Evolutionary conservation across 2,113 vertebrate genomes (phyloP).

Genomic region (Sterna hirundo): DNA sequence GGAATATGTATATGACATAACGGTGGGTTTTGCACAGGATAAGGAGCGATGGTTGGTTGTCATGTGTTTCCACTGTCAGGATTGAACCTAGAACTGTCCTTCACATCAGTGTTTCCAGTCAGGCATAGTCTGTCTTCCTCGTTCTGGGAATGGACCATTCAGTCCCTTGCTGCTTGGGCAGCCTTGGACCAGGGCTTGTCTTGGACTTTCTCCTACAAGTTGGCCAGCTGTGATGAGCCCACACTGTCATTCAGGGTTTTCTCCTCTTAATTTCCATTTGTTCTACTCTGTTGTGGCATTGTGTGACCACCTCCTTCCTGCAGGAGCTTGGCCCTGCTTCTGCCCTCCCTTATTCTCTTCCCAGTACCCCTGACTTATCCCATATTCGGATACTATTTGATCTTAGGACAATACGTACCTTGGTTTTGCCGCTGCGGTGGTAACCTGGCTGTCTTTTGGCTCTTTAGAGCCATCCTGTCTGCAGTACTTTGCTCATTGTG

Average conservation of each 20-base stretch:
- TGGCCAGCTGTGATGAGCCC: not conserved
- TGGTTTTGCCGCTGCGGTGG: not conserved
- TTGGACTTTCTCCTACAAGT: not conserved
- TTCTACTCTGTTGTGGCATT: not conserved
- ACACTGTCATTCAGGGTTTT: not conserved
- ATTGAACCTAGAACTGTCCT: not conserved
- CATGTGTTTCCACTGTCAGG: not conserved
- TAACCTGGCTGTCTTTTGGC: not conserved
- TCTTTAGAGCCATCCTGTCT: not conserved
- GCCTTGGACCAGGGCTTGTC: not conserved
- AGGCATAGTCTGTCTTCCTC: not conserved
- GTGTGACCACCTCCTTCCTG: not conserved
- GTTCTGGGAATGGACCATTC: not conserved
- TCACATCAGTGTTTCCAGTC: not conserved
- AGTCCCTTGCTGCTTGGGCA: not conserved
- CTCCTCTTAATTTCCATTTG: not conserved
- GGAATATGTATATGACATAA: too few species aligned
- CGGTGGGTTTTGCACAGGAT: not conserved
- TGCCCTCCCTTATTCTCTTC: not conserved
- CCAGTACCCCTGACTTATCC: not conserved
- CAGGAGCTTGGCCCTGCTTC: not conserved
- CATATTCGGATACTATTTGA: rapidly evolving
- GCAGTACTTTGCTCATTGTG: not conserved
- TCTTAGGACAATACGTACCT: not conserved
- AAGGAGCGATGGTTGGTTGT: not conserved